Conservation (phyloP, 2,113 vertebrate species). For the Rhabdomys dilectus region DNA sequence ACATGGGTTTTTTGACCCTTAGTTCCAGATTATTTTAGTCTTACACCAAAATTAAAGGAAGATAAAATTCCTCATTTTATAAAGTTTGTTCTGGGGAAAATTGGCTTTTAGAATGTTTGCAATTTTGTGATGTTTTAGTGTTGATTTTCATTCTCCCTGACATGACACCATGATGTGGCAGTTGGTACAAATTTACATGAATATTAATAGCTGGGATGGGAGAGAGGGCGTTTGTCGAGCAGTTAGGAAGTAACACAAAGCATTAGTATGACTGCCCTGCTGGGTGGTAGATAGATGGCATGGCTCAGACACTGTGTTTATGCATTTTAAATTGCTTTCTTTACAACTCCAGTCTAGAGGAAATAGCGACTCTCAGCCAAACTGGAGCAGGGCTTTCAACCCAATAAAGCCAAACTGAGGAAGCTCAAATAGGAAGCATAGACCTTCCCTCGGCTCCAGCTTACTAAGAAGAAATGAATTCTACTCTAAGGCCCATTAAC, state of each 20-base stretch:
- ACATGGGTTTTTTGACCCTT: background rate
- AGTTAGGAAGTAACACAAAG: conserved; percentile 37
- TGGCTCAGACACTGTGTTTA: conserved; percentile 33
- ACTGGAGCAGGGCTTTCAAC: conserved; percentile 33
- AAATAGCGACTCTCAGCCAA: conserved; percentile 63
- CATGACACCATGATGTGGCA: background rate
- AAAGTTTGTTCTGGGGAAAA: conserved; percentile 2
- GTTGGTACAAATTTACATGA: background rate
- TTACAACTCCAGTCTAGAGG: conserved; percentile 67
- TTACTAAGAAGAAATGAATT: conserved; percentile 41
- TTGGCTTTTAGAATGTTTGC: background rate
- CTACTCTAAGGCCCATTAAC: background rate
- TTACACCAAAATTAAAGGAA: background rate
- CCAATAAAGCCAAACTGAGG: background rate
- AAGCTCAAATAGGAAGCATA: conserved; percentile 10
- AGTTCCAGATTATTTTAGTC: background rate
- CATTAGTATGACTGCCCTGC: conserved; percentile 15
- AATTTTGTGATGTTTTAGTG: background rate
- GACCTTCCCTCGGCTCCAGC: background rate
- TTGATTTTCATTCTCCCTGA: conserved; percentile 42
- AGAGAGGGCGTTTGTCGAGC: background rate
- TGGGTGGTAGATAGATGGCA: background rate
- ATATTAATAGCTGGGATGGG: conserved; percentile 49
- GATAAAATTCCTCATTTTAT: conserved; percentile 28
- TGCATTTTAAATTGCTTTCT: conserved; percentile 72